Percentiles rank a stretch among this genome's conserved stretches.
Evolutionary conservation across 2,888 invertebrate species (phyloP).

Genomic region (Tetragonisca angustula): DNA sequence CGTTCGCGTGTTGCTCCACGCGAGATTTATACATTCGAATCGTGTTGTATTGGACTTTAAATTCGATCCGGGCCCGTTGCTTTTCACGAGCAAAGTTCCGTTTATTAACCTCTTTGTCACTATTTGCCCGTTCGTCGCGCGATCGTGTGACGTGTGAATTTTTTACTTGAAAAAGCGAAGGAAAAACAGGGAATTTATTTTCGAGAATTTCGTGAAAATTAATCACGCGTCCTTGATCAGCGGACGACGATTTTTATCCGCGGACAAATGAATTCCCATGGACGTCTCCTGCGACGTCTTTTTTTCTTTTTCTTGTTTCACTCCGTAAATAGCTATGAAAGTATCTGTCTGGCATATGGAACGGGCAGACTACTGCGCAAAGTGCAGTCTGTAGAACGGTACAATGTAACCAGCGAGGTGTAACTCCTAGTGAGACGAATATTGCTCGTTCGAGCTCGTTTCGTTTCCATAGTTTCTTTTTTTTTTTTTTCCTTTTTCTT

Average conservation of each 20-base stretch:
- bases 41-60: not conserved
- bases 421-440: slow-evolving; percentile 70
- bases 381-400: slow-evolving; percentile 62
- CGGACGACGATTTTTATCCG: slow-evolving; percentile 4
- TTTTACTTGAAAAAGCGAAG: no score
- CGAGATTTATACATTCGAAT: not conserved
- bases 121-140: not conserved
- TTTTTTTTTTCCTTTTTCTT: no score
- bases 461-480: slow-evolving; percentile 32
- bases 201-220: no score
- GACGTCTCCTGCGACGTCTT: slow-evolving; percentile 36
- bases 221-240: no score
- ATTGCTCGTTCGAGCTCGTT: slow-evolving; percentile 63
- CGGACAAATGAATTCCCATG: slow-evolving; percentile 10
- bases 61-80: not conserved
- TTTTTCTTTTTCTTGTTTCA: slow-evolving; percentile 53
- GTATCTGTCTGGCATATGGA: slow-evolving; percentile 54
- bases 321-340: slow-evolving; percentile 73
- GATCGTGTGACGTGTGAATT: no score
- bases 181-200: no score
- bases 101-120: not conserved
- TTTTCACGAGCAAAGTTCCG: not conserved
- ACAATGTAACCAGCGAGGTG: slow-evolving; percentile 76
- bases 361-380: slow-evolving; percentile 55
- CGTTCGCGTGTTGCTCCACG: not conserved